These are phyloP conservation scores for Silurus lanzhouensis DNA, from an alignment of 2,797 vertebrate species.

Conservation along the genomic window DNA sequence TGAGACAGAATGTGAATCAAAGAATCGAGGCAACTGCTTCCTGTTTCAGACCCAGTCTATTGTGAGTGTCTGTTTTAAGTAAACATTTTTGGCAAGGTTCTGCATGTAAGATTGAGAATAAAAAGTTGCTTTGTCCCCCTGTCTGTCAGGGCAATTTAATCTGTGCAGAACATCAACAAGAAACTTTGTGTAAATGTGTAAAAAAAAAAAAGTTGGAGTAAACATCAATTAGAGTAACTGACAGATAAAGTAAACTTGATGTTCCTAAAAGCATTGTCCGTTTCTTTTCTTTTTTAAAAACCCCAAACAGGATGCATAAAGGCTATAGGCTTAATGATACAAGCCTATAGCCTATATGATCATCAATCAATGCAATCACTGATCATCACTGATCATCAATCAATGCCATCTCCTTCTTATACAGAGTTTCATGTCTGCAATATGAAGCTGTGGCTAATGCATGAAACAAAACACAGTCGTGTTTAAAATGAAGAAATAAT, in stretches of 20 bases:
- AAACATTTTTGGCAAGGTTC: background rate
- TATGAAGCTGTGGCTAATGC: background rate
- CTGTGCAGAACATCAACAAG: background rate
- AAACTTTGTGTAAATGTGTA: background rate
- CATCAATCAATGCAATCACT: no score
- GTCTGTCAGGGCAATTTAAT: background rate
- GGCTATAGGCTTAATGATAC: background rate
- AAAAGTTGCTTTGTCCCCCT: background rate
- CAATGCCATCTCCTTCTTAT: no score
- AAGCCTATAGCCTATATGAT: no score
- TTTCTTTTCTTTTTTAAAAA: background rate
- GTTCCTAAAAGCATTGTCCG: background rate
- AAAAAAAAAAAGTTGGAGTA: background rate
- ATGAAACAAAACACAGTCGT: background rate
- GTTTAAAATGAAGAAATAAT: background rate
- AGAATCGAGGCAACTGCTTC: background rate
- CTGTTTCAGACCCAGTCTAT: background rate
- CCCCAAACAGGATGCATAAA: background rate
- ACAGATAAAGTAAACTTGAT: background rate
- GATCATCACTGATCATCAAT: no score
- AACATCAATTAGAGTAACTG: background rate
- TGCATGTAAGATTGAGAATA: slow-evolving; percentile 1
- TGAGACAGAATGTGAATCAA: background rate
- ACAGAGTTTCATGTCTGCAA: background rate
- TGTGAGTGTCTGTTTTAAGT: background rate